Evolutionary conservation across 2,888 invertebrate species (phyloP).

Genomic region (Drosophila incognita): DNA sequence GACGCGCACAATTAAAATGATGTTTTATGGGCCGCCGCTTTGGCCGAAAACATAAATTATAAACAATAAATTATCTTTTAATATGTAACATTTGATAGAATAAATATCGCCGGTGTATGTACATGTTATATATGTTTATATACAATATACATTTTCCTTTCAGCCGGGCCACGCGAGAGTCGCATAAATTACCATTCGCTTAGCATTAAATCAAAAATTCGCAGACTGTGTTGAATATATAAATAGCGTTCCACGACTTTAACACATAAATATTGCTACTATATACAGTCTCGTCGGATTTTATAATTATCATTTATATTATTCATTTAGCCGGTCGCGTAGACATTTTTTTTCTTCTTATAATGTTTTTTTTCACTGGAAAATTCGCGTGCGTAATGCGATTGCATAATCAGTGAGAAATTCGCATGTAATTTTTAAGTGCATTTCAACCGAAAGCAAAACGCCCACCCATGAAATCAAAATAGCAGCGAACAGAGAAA

Average conservation of each 20-base stretch:
- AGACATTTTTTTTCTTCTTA: not conserved
- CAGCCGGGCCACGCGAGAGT: slow-evolving; percentile 68
- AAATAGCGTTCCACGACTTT: slow-evolving; percentile 29
- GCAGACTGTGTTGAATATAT: slow-evolving; percentile 52
- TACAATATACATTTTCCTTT: slow-evolving; percentile 36
- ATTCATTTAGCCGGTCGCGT: slow-evolving; percentile 25
- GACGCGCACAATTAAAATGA: slow-evolving; percentile 68
- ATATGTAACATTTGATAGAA: slow-evolving; percentile 64
- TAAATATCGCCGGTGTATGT: slow-evolving; percentile 29
- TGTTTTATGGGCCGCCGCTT: slow-evolving; percentile 71
- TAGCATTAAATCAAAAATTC: slow-evolving; percentile 69
- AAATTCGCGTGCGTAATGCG: slow-evolving; percentile 51
- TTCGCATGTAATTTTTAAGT: slow-evolving; percentile 37
- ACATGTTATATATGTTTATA: not conserved
- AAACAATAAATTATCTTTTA: slow-evolving; percentile 76
- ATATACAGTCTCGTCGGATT: slow-evolving; percentile 4
- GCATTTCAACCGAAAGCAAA: slow-evolving; percentile 20
- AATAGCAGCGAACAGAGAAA: slow-evolving; percentile 26
- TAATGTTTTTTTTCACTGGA: slow-evolving; percentile 33
- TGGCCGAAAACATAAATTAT: slow-evolving; percentile 70
- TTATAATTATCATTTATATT: slow-evolving; percentile 38
- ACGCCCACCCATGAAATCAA: slow-evolving; percentile 25
- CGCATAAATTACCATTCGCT: slow-evolving; percentile 74
- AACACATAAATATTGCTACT: slow-evolving; percentile 17
- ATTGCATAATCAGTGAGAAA: slow-evolving; percentile 48